Percentiles rank a stretch among this genome's conserved stretches.
These are phyloP conservation scores for Cataglyphis cursor DNA, from an alignment of 2,888 invertebrate genomes.

Conservation along the genomic window DNA sequence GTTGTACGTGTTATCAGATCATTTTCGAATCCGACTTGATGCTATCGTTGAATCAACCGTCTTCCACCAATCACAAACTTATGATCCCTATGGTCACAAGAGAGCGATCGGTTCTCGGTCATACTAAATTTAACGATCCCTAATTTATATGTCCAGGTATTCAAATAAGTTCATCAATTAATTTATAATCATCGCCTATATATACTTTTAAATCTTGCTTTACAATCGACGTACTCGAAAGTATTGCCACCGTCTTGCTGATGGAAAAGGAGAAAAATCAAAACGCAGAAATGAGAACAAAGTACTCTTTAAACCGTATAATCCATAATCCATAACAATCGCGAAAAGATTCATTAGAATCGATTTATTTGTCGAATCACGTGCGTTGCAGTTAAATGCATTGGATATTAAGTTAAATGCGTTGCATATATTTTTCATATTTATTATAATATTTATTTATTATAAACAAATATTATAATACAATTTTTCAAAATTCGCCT, in stretches of 20 bases:
- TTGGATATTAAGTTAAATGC: background rate
- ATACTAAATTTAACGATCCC: conserved; percentile 76
- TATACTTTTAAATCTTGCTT: conserved; percentile 62
- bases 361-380: conserved; percentile 44
- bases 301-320: conserved; percentile 72
- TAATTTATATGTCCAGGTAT: conserved; percentile 77
- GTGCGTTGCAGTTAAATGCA: too few species aligned
- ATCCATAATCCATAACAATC: conserved; percentile 79
- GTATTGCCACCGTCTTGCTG: background rate
- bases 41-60: conserved; percentile 68
- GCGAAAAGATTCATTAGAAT: conserved; percentile 77
- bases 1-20: conserved; percentile 11
- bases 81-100: conserved; percentile 44
- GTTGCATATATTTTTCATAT: background rate
- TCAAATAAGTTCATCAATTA: conserved; percentile 81
- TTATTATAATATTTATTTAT: background rate
- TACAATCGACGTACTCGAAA: conserved; percentile 20
- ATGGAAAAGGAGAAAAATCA: conserved; percentile 50
- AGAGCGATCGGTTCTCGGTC: conserved; percentile 64
- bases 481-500: background rate
- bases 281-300: conserved; percentile 45
- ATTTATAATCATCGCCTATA: conserved; percentile 78
- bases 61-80: conserved; percentile 64
- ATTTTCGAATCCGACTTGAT: conserved; percentile 31
- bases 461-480: background rate